Conservation (phyloP, 2,888 invertebrate species). For the Nephrocerus scutellatus region DNA sequence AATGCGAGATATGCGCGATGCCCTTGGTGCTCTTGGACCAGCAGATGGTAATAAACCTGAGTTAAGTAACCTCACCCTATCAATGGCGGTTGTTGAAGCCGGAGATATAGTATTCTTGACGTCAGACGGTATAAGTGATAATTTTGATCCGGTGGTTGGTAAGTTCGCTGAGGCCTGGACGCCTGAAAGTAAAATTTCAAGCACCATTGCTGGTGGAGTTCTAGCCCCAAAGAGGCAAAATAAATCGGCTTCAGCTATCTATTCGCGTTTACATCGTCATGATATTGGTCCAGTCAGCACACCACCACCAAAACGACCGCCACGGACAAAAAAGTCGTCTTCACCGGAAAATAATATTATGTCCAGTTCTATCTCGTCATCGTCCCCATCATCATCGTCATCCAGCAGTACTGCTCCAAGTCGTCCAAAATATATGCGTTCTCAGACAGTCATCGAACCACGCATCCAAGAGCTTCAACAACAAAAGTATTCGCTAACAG, state of each 20-base stretch:
- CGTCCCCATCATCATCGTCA: constrained; percentile 25
- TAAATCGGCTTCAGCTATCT: constrained; percentile 44
- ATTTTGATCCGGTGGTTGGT: constrained; percentile 86
- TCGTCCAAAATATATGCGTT: constrained; percentile 47
- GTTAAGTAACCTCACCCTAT: constrained; percentile 77
- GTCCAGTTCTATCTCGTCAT: constrained; percentile 20
- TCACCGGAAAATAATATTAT: constrained; percentile 21
- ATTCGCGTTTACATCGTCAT: constrained; percentile 37
- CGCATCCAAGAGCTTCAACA: constrained; percentile 24
- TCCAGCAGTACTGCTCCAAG: constrained; percentile 34
- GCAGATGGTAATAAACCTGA: constrained; percentile 80
- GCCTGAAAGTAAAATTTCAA: constrained; percentile 36
- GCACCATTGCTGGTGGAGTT: constrained; percentile 21
- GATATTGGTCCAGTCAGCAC: constrained; percentile 17
- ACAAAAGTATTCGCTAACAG: constrained; percentile 12
- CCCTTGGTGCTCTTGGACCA: constrained; percentile 79
- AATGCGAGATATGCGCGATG: constrained; percentile 81
- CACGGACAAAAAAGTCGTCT: constrained; percentile 31
- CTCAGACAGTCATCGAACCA: constrained; percentile 47
- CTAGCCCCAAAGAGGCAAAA: constrained; percentile 43
- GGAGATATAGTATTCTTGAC: constrained; percentile 82
- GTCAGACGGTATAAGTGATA: constrained; percentile 85
- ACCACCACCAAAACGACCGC: constrained; percentile 28
- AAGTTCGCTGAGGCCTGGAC: constrained; percentile 63
- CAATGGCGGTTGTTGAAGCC: constrained; percentile 69